Conservation (phyloP, 2,888 invertebrate genomes). For the Aelia acuminata region DNA sequence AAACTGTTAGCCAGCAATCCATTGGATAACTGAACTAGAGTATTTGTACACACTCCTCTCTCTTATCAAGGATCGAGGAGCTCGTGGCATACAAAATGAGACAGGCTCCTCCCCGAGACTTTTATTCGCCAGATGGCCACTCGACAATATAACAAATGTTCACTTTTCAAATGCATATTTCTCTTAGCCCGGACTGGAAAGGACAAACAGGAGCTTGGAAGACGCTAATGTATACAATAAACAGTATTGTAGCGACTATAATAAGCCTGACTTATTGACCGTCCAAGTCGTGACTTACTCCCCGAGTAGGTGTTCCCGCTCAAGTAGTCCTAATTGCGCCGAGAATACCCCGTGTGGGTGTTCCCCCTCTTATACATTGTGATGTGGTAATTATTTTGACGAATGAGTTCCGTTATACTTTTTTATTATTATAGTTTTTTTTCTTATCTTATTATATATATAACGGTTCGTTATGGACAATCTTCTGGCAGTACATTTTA, state of each 20-base stretch:
- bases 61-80: not conserved
- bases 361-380: not conserved
- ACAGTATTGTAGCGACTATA: not conserved
- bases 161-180: slow-evolving; percentile 47
- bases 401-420: not conserved
- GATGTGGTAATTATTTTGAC: not conserved
- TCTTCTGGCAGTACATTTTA: not conserved
- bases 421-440: not conserved
- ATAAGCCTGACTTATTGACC: slow-evolving; percentile 5
- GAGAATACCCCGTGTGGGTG: slow-evolving; percentile 4
- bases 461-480: not conserved
- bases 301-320: slow-evolving; percentile 13
- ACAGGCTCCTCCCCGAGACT: not conserved
- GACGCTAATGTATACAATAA: slow-evolving; percentile 10
- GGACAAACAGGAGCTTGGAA: not conserved
- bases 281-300: slow-evolving; percentile 26
- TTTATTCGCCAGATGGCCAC: slow-evolving; percentile 34
- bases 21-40: too few relatives aligned
- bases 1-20: too few relatives aligned
- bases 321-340: slow-evolving; percentile 42
- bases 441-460: not conserved
- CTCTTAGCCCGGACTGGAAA: not conserved
- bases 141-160: slow-evolving; percentile 42
- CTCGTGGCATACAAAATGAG: not conserved
- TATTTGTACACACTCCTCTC: not conserved